These are phyloP conservation scores for Sanderia malayensis DNA, from an alignment of 30 jellyfish, hydroid and myxozoan species.

Conservation along the genomic window DNA sequence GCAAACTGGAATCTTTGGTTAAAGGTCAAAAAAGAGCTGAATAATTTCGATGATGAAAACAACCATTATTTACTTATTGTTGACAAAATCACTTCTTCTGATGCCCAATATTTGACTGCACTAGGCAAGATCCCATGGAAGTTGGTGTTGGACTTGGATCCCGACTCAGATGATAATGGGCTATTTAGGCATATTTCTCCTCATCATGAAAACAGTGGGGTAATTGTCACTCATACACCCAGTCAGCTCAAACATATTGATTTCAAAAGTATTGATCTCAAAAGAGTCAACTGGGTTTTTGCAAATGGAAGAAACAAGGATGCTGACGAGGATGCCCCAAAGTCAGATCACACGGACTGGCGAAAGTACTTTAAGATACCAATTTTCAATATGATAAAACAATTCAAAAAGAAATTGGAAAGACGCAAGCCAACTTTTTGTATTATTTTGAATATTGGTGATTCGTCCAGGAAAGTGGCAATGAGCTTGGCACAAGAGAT, in stretches of 20 bases:
- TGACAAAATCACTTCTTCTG: constrained; percentile 7
- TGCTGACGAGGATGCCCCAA: constrained; percentile 10
- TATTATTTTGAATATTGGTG: constrained; percentile 14
- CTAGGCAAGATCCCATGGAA: constrained; percentile 43
- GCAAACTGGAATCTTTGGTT: constrained; percentile 40
- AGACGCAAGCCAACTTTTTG: constrained; percentile 38
- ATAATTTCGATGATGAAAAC: constrained; percentile 32
- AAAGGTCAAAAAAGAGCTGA: constrained; percentile 3
- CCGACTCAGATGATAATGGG: constrained; percentile 44
- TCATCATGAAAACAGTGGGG: constrained; percentile 12
- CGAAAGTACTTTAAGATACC: constrained; percentile 9
- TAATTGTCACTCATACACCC: constrained; percentile 35
- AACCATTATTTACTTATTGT: constrained; percentile 20
- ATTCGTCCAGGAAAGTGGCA: constrained; percentile 26
- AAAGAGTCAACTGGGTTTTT: constrained; percentile 47
- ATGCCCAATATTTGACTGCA: background rate
- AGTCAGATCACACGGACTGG: constrained; percentile 11
- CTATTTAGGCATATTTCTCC: constrained; percentile 15
- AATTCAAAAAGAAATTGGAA: constrained; percentile 26
- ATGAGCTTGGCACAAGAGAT: constrained; percentile 8
- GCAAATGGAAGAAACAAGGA: constrained; percentile 46
- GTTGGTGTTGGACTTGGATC: constrained; percentile 36
- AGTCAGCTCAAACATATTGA: constrained; percentile 1
- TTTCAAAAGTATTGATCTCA: background rate
- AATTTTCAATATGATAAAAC: constrained; percentile 8